A percentile compares a stretch with the other conserved stretches of the same genome.
Evolutionary conservation across 1,140 invertebrate species (phyloP).

Genomic region (Chlorops oryzae): DNA sequence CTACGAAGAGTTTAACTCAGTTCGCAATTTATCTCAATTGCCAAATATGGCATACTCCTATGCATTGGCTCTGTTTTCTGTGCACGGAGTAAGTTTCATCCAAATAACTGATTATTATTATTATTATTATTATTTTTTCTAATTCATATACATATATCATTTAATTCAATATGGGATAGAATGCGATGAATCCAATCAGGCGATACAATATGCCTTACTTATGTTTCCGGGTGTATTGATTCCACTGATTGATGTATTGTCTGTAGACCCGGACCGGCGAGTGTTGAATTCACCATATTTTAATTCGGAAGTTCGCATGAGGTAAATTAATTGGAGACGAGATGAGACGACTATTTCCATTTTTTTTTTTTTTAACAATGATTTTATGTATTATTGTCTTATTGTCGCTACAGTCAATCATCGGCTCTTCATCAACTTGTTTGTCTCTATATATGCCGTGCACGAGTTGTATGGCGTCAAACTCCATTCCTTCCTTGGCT

Average conservation of each 20-base stretch:
- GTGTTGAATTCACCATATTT: conserved; percentile 55
- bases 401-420: conserved; percentile 55
- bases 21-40: conserved; percentile 68
- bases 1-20: conserved; percentile 59
- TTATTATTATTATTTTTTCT: conserved; percentile 8
- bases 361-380: too few relatives aligned
- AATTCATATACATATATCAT: conserved; percentile 18
- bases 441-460: conserved; percentile 66
- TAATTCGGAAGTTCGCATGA: conserved; percentile 37
- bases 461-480: conserved; percentile 74
- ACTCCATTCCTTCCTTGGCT: conserved; percentile 70
- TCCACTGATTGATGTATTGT: conserved; percentile 71
- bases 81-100: conserved; percentile 22
- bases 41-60: conserved; percentile 85
- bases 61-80: conserved; percentile 69
- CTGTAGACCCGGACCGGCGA: conserved; percentile 61
- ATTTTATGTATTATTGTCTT: too few relatives aligned
- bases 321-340: too few relatives aligned
- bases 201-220: conserved; percentile 70
- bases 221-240: conserved; percentile 77
- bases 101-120: not conserved
- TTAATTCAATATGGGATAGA: conserved; percentile 27
- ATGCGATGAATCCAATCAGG: conserved; percentile 54
- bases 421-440: conserved; percentile 64
- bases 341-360: too few relatives aligned